Evolutionary conservation across 2,888 invertebrate genomes (phyloP).

Genomic region (Drosophila aldrichi): DNA sequence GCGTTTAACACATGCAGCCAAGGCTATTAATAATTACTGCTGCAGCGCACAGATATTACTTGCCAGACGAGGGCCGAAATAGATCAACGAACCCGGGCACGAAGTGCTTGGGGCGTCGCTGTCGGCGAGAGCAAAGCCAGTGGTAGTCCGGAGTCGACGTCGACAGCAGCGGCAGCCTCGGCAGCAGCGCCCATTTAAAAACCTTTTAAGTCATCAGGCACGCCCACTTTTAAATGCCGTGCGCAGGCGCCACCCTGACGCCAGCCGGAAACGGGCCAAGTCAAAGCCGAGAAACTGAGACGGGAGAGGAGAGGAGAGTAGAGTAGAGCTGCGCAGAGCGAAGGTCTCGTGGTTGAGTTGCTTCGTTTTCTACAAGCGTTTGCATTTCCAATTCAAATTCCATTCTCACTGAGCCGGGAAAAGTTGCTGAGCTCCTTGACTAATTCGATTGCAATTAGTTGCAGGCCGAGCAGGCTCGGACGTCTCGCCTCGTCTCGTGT

Average conservation of each 20-base stretch:
- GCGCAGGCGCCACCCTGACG: slow-evolving; percentile 81
- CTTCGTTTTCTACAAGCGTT: slow-evolving; percentile 39
- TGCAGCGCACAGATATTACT: slow-evolving; percentile 21
- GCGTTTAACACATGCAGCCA: slow-evolving; percentile 64
- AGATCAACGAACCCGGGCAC: slow-evolving; percentile 71
- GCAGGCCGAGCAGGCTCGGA: slow-evolving; percentile 45
- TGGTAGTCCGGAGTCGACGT: slow-evolving; percentile 31
- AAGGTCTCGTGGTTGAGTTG: slow-evolving; percentile 32
- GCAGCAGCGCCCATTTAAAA: slow-evolving; percentile 72
- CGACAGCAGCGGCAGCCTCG: neutral
- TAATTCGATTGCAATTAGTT: slow-evolving; percentile 78
- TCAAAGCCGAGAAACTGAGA: slow-evolving; percentile 20
- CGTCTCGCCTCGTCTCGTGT: slow-evolving; percentile 10
- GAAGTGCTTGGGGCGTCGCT: slow-evolving; percentile 67
- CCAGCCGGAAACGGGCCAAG: slow-evolving; percentile 75
- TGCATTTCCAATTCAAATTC: slow-evolving; percentile 31
- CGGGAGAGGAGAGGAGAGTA: neutral
- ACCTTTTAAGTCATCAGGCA: slow-evolving; percentile 82
- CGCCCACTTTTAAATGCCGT: slow-evolving; percentile 74
- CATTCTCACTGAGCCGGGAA: slow-evolving; percentile 46
- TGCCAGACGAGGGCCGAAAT: slow-evolving; percentile 31
- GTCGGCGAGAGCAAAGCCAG: slow-evolving; percentile 69
- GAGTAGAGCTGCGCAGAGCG: neutral
- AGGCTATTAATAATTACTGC: slow-evolving; percentile 45
- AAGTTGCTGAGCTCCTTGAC: slow-evolving; percentile 80